Evolutionary conservation across 2,888 invertebrate species (phyloP), one percentile per base, ranked within the genome.

Genomic region (Sphinx pinastri): DNA sequence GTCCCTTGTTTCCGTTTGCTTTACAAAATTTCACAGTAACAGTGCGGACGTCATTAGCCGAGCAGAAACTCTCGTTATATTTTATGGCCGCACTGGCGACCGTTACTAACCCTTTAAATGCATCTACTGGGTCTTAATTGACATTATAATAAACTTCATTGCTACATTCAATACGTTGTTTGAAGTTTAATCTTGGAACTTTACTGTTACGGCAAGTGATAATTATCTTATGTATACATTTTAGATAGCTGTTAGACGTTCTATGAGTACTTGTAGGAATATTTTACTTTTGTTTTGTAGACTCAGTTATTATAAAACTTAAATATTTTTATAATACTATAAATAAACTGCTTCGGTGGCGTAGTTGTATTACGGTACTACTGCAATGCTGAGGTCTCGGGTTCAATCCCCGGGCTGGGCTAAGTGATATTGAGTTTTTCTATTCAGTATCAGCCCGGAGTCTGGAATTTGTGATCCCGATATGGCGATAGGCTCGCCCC

Each of bases 41-140:
- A 78, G 71, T 80, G 76, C 67, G 72, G 75, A 77, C 72, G 75
- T 77, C 79, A 77, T 84, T 82, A 82, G 71, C 70, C 57, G 79
- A 83, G 84, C 83, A 76, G 79, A 77, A 73, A 72, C 71, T 77
- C 80, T 81, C 86, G 81, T 90, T 86, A 87, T 88, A 87, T 88
- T 89, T 89, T 86, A 90, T 82, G 82, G 80, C 80, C 80, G 80
- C 76, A 74, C 77, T 79, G 78, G 71, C 71, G 76, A 74, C 74
- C 75, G 76, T 77, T 79, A 77, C 76, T 81, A 82, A 84, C 82
- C 86, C 84, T 83, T 85, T 85, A 83, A 83, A 86, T 82, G 80
- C 81, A 83, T 80, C 83, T 77, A 76, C 76, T 73, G 75, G 78
- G 73, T 79, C 79, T 84, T 84, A 84, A 84, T 85, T 84, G 80